A percentile compares a stretch with the other conserved stretches of the same genome.
Evolutionary conservation across 2,113 vertebrate genomes (phyloP).

Genomic region (Oceanites oceanicus): DNA sequence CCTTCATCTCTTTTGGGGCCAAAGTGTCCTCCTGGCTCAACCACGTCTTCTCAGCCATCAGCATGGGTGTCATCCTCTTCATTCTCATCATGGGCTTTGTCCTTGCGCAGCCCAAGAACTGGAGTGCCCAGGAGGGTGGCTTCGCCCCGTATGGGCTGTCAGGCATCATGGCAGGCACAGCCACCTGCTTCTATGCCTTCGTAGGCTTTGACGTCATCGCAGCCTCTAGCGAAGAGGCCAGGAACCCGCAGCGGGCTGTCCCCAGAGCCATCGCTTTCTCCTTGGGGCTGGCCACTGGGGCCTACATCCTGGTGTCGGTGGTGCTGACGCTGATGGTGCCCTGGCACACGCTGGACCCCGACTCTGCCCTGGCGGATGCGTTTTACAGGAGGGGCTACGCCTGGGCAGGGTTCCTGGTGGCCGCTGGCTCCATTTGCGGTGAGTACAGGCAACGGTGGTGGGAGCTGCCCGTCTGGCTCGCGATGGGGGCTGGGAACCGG

Average conservation of each 20-base stretch:
- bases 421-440: slow-evolving; percentile 93
- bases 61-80: slow-evolving; percentile 85
- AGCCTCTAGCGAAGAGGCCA: slow-evolving; percentile 91
- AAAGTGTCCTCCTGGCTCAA: slow-evolving; percentile 95
- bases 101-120: slow-evolving; percentile 88
- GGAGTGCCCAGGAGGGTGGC: slow-evolving; percentile 86
- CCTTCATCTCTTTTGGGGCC: slow-evolving; percentile 92
- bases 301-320: slow-evolving; percentile 89
- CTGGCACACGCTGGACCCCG: slow-evolving; percentile 89
- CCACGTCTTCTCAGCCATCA: slow-evolving; percentile 87
- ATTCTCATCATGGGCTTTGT: slow-evolving; percentile 90
- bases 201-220: slow-evolving; percentile 97
- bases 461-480: fast-evolving
- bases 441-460: slow-evolving; percentile 35
- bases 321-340: slow-evolving; percentile 94
- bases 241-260: slow-evolving; percentile 86
- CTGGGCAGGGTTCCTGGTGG: slow-evolving; percentile 93
- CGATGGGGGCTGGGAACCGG: neutral
- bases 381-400: slow-evolving; percentile 92
- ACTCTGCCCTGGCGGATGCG: slow-evolving; percentile 89
- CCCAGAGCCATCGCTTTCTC: slow-evolving; percentile 90
- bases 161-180: slow-evolving; percentile 89
- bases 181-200: slow-evolving; percentile 95
- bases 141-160: slow-evolving; percentile 91
- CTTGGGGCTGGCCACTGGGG: slow-evolving; percentile 80